phyloP scores from a whole-genome alignment of 53 echinoderm and acorn worm species.

The Paelopatides confundens region DNA sequence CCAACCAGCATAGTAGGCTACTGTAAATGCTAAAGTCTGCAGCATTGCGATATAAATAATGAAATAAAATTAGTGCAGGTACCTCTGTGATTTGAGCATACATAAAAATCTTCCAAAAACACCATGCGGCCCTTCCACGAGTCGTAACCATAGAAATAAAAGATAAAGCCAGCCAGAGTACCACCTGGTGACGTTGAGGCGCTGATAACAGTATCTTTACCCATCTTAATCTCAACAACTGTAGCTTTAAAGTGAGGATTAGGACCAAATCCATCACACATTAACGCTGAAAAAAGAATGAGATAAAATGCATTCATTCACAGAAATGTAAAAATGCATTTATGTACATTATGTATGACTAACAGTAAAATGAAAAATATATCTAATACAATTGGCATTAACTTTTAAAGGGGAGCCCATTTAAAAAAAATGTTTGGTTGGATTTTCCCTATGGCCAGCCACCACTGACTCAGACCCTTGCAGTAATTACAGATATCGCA shows the following conservation, averaged over 20 bases:
- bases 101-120: conserved; percentile 24
- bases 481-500: too few species aligned
- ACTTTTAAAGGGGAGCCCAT: too few species aligned
- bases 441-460: too few species aligned
- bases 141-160: conserved; percentile 29
- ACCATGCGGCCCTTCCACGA: conserved; percentile 30
- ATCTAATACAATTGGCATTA: too few species aligned
- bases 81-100: conserved; percentile 10
- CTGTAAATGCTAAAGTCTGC: too few species aligned
- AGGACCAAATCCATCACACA: conserved; percentile 13
- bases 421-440: too few species aligned
- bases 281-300: neutral
- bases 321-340: too few species aligned
- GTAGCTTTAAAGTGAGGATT: neutral
- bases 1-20: too few species aligned
- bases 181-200: neutral
- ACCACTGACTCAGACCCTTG: too few species aligned
- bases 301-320: neutral
- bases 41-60: too few species aligned
- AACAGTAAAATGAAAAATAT: too few species aligned
- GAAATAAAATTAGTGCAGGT: neutral
- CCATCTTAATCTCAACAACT: neutral
- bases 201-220: neutral
- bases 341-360: too few species aligned
- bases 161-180: conserved; percentile 9